These are phyloP conservation scores for Cyphomyrus discorhynchus DNA, from an alignment of 2,113 vertebrate genomes.

Conservation along the genomic window DNA sequence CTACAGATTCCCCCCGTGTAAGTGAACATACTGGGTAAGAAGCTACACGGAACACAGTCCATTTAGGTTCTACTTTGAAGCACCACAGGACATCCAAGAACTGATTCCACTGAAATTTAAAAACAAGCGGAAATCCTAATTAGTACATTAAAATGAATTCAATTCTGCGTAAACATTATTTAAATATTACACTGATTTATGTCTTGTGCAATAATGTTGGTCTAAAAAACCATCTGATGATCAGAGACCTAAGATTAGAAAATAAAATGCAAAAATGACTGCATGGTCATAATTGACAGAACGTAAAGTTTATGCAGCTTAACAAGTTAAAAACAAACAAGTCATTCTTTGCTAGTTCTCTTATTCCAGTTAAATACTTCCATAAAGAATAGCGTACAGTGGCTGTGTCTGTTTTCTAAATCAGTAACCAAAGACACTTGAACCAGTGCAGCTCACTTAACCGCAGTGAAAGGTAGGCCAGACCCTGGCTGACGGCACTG, in stretches of 20 bases:
- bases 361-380: neutral
- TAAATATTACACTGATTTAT: neutral
- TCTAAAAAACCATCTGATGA: neutral
- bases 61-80: neutral
- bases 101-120: neutral
- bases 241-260: neutral
- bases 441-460: neutral
- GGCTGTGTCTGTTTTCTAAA: neutral
- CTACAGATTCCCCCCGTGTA: neutral
- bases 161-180: neutral
- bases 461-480: neutral
- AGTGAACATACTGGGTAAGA: neutral
- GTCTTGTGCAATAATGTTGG: neutral
- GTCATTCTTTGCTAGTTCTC: neutral
- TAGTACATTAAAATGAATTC: neutral
- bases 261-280: neutral
- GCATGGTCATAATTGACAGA: neutral
- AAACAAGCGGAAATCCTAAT: neutral
- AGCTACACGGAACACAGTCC: neutral
- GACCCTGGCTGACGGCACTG: neutral
- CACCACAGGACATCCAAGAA: neutral
- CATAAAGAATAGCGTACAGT: neutral
- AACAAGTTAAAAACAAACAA: neutral
- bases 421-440: neutral
- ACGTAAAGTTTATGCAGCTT: neutral